Conservation (phyloP, 64 coral and sea anemone species). For the Orbicella faveolata region DNA sequence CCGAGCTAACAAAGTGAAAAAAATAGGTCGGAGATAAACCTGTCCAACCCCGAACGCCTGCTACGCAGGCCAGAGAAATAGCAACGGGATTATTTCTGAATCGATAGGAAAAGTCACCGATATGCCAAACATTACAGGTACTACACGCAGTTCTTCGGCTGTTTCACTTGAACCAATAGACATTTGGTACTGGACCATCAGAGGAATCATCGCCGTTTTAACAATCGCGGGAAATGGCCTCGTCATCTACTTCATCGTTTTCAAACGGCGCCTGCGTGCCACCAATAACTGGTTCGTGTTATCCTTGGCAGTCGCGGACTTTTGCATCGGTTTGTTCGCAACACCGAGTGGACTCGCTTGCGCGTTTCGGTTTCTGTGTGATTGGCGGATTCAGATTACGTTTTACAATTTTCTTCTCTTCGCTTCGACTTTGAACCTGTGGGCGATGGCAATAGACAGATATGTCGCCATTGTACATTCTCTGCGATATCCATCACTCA, state of each 20-base stretch:
- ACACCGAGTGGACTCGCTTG: constrained; percentile 1
- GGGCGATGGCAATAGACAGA: constrained; percentile 13
- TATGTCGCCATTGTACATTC: constrained; percentile 14
- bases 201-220: constrained; percentile 29
- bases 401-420: constrained; percentile 16
- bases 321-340: constrained; percentile 20
- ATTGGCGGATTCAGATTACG: constrained; percentile 4
- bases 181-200: constrained; percentile 49
- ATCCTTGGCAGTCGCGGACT: constrained; percentile 34
- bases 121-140: too few species aligned
- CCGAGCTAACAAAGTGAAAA: too few species aligned
- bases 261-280: constrained; percentile 14
- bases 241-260: constrained; percentile 46
- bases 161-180: not conserved
- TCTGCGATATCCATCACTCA: not conserved
- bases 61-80: too few species aligned
- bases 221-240: constrained; percentile 34
- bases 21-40: too few species aligned
- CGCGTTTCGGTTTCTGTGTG: not conserved
- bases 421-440: not conserved
- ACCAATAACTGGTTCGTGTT: constrained; percentile 53
- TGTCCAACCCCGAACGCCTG: too few species aligned
- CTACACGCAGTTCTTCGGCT: not conserved
- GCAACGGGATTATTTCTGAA: too few species aligned
- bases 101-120: too few species aligned